Conservation (phyloP, 2,888 invertebrate species). For the Acanthoscelides obtectus region DNA sequence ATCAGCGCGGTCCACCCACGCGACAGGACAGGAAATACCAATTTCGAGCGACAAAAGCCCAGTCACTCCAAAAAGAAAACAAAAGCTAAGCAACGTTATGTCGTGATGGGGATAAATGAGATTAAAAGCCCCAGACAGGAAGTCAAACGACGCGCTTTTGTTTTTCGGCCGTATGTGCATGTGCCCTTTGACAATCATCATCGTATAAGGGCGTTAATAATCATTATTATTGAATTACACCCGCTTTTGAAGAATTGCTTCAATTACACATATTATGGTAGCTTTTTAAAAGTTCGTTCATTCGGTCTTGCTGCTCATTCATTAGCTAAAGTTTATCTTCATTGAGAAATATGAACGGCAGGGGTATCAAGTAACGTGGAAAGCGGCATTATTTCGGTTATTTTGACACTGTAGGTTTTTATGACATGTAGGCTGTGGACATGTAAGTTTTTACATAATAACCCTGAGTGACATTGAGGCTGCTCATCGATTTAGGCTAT, state of each 20-base stretch:
- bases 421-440: no score
- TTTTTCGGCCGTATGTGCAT: background rate
- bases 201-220: background rate
- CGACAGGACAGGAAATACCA: background rate
- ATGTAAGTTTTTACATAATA: no score
- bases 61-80: background rate
- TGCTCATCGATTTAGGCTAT: no score
- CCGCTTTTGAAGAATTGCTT: background rate
- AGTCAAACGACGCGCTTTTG: background rate
- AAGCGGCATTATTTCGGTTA: no score
- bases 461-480: no score
- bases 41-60: background rate
- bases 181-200: background rate
- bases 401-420: no score
- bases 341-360: no score
- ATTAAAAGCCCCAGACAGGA: background rate
- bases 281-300: background rate
- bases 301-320: background rate
- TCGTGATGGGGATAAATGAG: background rate
- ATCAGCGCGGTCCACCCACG: background rate
- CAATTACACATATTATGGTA: background rate
- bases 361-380: no score
- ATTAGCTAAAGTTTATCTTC: no score
- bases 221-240: background rate
- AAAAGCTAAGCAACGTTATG: background rate